Percentiles rank a stretch among this genome's conserved stretches.
These are phyloP conservation scores for Drosophila falleni DNA, from an alignment of 2,888 invertebrate genomes.

Conservation along the genomic window DNA sequence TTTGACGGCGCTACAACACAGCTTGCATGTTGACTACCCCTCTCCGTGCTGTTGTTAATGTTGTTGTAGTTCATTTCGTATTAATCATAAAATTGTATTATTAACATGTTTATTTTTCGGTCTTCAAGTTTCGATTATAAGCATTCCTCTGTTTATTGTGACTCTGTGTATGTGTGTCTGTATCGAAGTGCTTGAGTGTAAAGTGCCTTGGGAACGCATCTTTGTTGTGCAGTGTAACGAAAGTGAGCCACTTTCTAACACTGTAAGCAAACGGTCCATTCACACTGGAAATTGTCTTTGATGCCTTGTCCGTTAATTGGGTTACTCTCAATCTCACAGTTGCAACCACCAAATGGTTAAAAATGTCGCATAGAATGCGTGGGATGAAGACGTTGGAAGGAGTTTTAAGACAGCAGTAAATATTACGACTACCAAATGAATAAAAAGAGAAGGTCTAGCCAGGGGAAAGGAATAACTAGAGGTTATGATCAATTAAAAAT, in stretches of 20 bases:
- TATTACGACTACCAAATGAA: constrained; percentile 27
- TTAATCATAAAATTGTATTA: constrained; percentile 81
- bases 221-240: constrained; percentile 70
- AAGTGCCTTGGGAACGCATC: constrained; percentile 51
- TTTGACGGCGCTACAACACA: constrained; percentile 70
- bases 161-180: constrained; percentile 14
- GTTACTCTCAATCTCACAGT: constrained; percentile 49
- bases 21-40: constrained; percentile 60
- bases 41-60: constrained; percentile 18
- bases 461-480: not conserved
- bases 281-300: constrained; percentile 49
- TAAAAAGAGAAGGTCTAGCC: constrained; percentile 32
- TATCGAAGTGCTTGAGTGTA: constrained; percentile 20
- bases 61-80: constrained; percentile 73
- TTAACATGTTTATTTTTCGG: constrained; percentile 80
- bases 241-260: constrained; percentile 79
- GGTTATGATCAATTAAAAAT: constrained; percentile 5
- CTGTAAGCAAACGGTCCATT: constrained; percentile 45
- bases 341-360: constrained; percentile 37
- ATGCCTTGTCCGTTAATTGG: constrained; percentile 66
- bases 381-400: constrained; percentile 20
- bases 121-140: constrained; percentile 79
- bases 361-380: constrained; percentile 48
- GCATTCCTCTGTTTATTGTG: constrained; percentile 63
- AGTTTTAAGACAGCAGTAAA: constrained; percentile 50